Conservation (phyloP, 2,113 vertebrate genomes). For the Microtus oregoni region DNA sequence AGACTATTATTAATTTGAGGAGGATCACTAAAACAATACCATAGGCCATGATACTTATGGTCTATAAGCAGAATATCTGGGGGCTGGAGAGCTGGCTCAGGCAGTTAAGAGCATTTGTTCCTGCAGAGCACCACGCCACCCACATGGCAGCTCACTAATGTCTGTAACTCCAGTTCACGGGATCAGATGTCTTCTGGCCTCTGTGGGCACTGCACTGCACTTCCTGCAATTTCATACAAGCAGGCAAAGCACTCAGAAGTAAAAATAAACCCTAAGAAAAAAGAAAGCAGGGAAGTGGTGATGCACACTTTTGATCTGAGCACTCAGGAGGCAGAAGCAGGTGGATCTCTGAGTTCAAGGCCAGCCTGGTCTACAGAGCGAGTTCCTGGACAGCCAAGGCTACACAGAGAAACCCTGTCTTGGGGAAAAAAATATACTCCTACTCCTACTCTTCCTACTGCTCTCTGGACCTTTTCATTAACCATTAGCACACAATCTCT, state of each 20-base stretch:
- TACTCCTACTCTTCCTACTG: background rate
- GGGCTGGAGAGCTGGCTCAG: background rate
- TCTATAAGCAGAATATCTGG: background rate
- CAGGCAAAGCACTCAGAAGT: background rate
- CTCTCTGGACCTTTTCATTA: background rate
- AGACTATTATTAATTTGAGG: background rate
- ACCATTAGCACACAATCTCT: background rate
- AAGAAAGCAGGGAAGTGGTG: background rate
- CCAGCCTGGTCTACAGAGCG: background rate
- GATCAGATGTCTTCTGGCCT: background rate
- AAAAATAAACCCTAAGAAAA: background rate
- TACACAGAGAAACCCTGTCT: background rate
- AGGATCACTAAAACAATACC: conserved; percentile 39
- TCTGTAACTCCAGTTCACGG: background rate
- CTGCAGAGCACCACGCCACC: background rate
- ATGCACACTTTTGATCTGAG: background rate
- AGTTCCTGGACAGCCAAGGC: background rate
- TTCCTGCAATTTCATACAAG: background rate
- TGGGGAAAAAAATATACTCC: background rate
- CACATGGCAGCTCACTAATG: background rate
- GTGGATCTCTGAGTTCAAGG: background rate
- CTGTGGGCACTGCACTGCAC: background rate
- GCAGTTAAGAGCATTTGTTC: background rate
- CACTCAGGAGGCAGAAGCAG: background rate
- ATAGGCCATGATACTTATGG: background rate